Evolutionary conservation across 2,888 invertebrate genomes (phyloP).

Genomic region (Brenthis ino): DNA sequence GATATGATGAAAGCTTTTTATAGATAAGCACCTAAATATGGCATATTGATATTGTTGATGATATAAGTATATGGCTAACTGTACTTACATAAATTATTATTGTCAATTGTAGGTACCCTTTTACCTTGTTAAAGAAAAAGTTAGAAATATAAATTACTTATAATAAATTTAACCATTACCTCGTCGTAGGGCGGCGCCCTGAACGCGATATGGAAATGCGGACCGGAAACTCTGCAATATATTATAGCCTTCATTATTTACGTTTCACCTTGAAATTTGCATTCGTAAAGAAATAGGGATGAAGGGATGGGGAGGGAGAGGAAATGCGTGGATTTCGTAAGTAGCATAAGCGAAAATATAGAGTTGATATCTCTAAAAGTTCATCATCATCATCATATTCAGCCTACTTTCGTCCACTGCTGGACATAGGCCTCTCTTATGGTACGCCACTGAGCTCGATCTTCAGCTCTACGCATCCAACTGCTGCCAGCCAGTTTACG

Average conservation of each 20-base stretch:
- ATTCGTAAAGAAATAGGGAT: constrained; percentile 35
- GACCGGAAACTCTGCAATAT: constrained; percentile 66
- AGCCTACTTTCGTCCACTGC: too few relatives aligned
- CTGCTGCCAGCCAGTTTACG: too few relatives aligned
- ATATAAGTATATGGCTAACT: too few relatives aligned
- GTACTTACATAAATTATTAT: background rate
- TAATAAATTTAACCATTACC: constrained; percentile 37
- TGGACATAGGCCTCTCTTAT: too few relatives aligned
- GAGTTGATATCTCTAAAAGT: too few relatives aligned
- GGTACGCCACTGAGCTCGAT: too few relatives aligned
- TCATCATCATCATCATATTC: too few relatives aligned
- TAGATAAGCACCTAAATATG: too few relatives aligned
- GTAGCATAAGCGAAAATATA: background rate
- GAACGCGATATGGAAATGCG: constrained; percentile 59
- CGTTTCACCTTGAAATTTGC: constrained; percentile 56
- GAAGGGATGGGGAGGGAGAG: too few relatives aligned
- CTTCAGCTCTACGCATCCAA: too few relatives aligned
- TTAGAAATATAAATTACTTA: constrained; percentile 27
- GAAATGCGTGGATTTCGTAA: constrained; percentile 7
- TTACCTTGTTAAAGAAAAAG: constrained; percentile 15
- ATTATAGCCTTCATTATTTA: constrained; percentile 50
- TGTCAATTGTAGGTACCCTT: background rate
- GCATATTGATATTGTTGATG: too few relatives aligned
- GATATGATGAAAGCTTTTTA: too few relatives aligned
- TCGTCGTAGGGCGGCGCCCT: constrained; percentile 46